A percentile compares a stretch with the other conserved stretches of the same genome.
Conservation (phyloP, 2,888 invertebrate genomes). For the Sicus ferrugineus region DNA sequence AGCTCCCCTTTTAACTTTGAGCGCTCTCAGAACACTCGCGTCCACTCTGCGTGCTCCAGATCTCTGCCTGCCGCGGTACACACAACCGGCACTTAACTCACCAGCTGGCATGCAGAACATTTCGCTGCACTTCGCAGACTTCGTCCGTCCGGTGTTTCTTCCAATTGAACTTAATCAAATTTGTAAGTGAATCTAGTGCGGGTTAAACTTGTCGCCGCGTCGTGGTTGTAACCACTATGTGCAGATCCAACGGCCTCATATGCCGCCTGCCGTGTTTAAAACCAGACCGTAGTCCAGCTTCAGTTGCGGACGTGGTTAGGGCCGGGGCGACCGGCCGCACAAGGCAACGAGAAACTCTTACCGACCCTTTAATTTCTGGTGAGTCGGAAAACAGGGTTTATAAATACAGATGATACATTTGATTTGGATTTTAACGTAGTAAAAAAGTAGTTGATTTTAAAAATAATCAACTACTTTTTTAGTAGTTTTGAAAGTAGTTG, state of each 20-base stretch:
- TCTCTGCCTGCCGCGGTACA: background rate
- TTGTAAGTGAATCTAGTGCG: conserved; percentile 65
- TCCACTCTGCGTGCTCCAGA: background rate
- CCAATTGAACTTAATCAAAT: conserved; percentile 65
- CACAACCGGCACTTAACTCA: background rate
- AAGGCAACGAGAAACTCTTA: too few relatives aligned
- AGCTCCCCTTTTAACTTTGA: background rate
- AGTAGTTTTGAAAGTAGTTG: too few relatives aligned
- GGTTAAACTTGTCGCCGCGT: conserved; percentile 32
- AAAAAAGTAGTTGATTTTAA: too few relatives aligned
- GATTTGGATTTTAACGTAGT: too few relatives aligned
- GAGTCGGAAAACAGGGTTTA: too few relatives aligned
- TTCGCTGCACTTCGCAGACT: background rate
- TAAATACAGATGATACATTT: too few relatives aligned
- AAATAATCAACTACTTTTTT: too few relatives aligned
- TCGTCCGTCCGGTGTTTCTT: conserved; percentile 50
- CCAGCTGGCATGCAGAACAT: conserved; percentile 7
- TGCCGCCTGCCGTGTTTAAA: background rate
- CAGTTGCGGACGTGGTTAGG: too few relatives aligned
- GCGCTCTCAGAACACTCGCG: too few relatives aligned
- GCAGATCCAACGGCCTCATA: background rate
- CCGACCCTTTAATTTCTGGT: too few relatives aligned
- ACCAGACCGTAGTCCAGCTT: background rate
- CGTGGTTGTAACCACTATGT: background rate
- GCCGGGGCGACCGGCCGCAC: background rate